Evolutionary conservation across 2,113 vertebrate species (phyloP), one percentile per base, ranked within the genome.

Genomic region (Ciconia maguari): DNA sequence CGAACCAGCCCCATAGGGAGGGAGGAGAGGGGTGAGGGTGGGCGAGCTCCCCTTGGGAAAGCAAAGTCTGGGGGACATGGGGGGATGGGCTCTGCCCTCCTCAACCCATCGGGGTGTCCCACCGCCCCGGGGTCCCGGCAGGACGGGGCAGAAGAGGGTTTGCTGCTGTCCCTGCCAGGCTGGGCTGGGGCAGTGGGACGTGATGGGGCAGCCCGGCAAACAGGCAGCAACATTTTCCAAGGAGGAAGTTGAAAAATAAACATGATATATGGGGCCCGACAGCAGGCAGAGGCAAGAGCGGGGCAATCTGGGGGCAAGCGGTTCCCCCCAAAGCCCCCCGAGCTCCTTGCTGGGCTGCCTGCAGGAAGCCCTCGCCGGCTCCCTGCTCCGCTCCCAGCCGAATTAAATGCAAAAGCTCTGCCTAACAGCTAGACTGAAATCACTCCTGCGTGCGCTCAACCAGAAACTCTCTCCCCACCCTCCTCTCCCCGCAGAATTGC

Each of bases 241-340:
- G 76, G 86, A 94, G 86, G 94, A 94, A 96, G 51, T 42, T 49
- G 76, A 29, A 83, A 86, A 81, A 72, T 18, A 83, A 93, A 74
- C 34, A 19, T 0, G 2, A 2, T 27, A 3, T 1, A 15, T 10
- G 71, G 13, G 71, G 68, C 25, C 30, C 1, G 3, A 86, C 15
- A 20, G 27, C 26, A n/a, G 77, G 60, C 18, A 34, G 46, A 30
- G 66, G n/a, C 0, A 32, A 44, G 36, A 61, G 24, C 0, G 0
- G 60, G 60, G 51, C 49, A 49, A 22, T 48, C 29, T 8, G 20
- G 30, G 29, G 32, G 11, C 22, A 49, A 19, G 7, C 9, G 2
- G 12, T 2, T 2, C 38, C 44, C 6, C n/a, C 3, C 4, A 7
- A 9, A 20, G 11, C 2, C 13, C 13, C 46, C 34, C 6, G 1